A percentile compares a stretch with the other conserved stretches of the same genome.
Evolutionary conservation across 2,113 vertebrate species (phyloP).

Genomic region (Cynocephalus volans): DNA sequence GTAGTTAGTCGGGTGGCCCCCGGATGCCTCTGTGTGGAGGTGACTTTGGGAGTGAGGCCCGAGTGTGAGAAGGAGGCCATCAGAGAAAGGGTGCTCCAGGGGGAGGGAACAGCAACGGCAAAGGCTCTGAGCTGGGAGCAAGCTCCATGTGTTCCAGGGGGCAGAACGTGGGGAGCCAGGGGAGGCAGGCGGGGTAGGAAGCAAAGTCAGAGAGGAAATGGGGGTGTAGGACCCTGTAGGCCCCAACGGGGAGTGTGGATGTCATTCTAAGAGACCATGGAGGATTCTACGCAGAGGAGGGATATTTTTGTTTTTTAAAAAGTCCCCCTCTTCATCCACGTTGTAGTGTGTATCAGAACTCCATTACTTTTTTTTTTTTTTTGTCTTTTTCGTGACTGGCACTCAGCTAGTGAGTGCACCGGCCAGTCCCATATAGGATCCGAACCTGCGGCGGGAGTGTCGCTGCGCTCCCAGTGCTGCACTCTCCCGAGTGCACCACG

Average conservation of each 20-base stretch:
- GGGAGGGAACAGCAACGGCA: neutral
- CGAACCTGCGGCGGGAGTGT: no score
- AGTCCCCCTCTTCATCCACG: no score
- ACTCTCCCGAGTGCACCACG: no score
- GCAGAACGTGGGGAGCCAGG: neutral
- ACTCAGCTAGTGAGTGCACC: no score
- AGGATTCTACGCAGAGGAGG: neutral
- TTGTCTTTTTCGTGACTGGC: no score
- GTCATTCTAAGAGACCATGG: neutral
- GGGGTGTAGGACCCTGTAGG: fast-evolving
- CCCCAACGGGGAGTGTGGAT: neutral
- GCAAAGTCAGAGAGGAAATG: neutral
- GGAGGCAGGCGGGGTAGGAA: neutral
- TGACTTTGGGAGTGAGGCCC: neutral
- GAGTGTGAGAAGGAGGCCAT: neutral
- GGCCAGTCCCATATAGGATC: no score
- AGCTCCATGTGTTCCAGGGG: neutral
- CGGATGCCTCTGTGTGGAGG: neutral
- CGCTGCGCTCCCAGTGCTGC: no score
- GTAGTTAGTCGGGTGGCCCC: neutral
- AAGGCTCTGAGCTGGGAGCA: no score
- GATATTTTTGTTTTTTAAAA: neutral
- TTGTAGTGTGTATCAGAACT: fast-evolving
- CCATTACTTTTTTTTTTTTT: neutral
- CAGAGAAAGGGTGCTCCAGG: neutral